Percentiles rank a stretch among this genome's conserved stretches.
Conservation (phyloP, 53 echinoderm and acorn worm species). For the Holothuria leucospilota region DNA sequence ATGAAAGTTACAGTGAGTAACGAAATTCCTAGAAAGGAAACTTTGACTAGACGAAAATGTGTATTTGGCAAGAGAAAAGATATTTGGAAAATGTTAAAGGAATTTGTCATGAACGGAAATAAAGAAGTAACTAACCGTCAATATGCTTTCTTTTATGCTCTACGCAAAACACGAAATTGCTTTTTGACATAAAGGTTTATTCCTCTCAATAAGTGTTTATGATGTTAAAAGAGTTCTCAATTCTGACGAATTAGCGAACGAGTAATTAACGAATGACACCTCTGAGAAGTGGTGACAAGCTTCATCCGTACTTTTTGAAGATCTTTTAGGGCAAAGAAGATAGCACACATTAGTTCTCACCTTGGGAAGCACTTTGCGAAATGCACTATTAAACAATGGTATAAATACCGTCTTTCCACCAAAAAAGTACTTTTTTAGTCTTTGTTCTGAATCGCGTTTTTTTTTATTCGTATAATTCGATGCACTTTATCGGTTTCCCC, state of each 20-base stretch:
- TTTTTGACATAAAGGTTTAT: no score
- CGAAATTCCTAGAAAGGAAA: not conserved
- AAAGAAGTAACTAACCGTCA: not conserved
- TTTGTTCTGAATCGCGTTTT: no score
- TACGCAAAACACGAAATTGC: no score
- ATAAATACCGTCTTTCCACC: no score
- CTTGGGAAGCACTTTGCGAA: constrained; percentile 29
- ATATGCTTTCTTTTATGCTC: no score
- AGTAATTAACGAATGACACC: no score
- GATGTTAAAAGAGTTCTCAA: no score
- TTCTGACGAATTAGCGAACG: no score
- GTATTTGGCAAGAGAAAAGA: not conserved
- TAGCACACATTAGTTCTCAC: not conserved
- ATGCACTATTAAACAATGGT: constrained; percentile 1
- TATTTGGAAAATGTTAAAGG: not conserved
- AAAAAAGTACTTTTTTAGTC: no score
- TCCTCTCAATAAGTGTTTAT: no score
- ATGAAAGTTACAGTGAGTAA: not conserved
- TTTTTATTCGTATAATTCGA: no score
- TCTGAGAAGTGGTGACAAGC: not conserved
- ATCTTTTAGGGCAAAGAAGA: not conserved
- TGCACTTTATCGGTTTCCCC: no score
- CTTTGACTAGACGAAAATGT: not conserved
- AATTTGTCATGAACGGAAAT: constrained; percentile 15
- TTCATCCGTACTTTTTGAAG: not conserved